phyloP scores from a whole-genome alignment of 2,797 vertebrate species.

The Cheirogaleus major region DNA sequence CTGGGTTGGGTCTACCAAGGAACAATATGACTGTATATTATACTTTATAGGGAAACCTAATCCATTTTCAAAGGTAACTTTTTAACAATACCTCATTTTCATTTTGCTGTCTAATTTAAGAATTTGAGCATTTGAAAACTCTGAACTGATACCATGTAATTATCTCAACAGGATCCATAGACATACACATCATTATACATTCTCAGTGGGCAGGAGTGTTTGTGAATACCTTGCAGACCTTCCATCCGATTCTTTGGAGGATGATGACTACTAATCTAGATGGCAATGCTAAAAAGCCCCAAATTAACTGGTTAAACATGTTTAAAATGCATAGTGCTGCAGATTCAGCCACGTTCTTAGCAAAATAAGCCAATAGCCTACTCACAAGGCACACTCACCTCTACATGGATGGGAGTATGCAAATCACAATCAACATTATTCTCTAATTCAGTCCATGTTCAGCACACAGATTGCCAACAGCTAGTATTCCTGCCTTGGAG shows the following conservation, averaged over 20 bases:
- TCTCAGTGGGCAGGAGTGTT: neutral
- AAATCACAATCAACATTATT: neutral
- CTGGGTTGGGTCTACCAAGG: neutral
- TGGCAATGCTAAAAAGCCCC: neutral
- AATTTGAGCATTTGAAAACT: neutral
- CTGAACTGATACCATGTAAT: neutral
- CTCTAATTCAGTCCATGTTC: neutral
- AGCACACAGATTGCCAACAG: neutral
- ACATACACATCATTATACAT: neutral
- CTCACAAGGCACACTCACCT: neutral
- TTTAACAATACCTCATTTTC: neutral
- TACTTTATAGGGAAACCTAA: neutral
- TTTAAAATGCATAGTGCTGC: neutral
- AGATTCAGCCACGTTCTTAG: neutral
- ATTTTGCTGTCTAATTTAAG: neutral
- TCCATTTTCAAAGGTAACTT: neutral
- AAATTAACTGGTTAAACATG: neutral
- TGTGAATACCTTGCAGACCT: neutral
- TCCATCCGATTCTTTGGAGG: neutral
- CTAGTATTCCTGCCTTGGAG: neutral
- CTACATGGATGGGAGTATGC: neutral
- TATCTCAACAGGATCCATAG: neutral
- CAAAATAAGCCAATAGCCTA: neutral
- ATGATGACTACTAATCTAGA: neutral
- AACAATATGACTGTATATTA: neutral